Base-by-base conservation (phyloP, 2,797 vertebrate genomes). In the Acanthornis magna region DNA sequence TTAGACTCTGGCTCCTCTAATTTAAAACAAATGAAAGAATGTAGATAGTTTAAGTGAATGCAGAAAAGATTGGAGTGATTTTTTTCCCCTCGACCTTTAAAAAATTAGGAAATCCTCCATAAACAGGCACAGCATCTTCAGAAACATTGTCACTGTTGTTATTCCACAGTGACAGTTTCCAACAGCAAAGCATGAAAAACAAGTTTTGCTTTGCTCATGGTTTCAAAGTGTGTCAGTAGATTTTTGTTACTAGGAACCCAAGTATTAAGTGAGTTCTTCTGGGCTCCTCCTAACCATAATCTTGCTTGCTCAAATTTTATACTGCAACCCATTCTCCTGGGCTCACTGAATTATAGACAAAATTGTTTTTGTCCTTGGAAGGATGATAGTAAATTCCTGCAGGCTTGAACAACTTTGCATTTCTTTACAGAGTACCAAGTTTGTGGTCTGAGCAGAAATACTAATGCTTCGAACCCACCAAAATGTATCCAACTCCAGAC, bases 21-120 rank as follows among this genome's bases (percentile, higher is more conserved):
- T 96, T 92, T 95, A 90, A 97, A 96, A 93, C 95, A 95, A 96
- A 92, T 91, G 82, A 91, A 95, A 88, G 82, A 94, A 90, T 86
- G 66, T n/a, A 78, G 66, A 96, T 75, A 81, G 66, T 65, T 85
- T 60, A 92, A 89, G 66, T 42, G 80, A 88, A 81, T 70, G 57
- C 83, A 96, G 82, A 89, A 89, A 57, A 91, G 40, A 81, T 25
- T 57, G 60, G 38, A 89, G 66, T 63, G 85, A 65, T 75, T 26
- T 62, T 72, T 84, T 78, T 30, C 2, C 61, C 12, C 45, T 47
- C 30, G 66, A 91, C 79, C 71, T 96, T 87, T 74, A 95, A 83
- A 81, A 91, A 94, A 91, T 90, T 82, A 90, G 48, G 89, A 96
- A 95, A 84, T 91, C 77, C 73, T 91, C 40, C 5, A 17, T 90